Base-by-base conservation (phyloP, 2,797 vertebrate species). In the Hippopotamyrus pictus region DNA sequence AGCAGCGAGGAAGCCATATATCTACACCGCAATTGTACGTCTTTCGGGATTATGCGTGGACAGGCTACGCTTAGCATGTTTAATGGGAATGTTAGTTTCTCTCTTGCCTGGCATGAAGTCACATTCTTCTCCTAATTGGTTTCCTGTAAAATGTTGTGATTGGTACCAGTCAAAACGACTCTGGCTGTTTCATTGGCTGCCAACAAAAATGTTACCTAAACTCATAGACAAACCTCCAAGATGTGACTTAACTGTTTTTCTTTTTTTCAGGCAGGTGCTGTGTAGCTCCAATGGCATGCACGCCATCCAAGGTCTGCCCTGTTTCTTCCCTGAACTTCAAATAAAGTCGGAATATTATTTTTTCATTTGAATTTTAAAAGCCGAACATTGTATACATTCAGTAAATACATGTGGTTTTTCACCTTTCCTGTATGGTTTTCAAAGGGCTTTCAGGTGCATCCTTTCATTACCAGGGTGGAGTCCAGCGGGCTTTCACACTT, bases 141-240 rank as follows among this genome's bases (percentile, higher is more conserved):
- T 99, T 99, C 98, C 98, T 98, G 97, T 96, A 96, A 97, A 97
- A 94, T 95, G 95, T 96, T 95, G 96, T 96, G 94, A 97, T 92
- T 92, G 94, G 94, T 96, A 96, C 96, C 97, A 97, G 97, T 97
- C 97, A 97, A 96, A 96, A 95, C 94, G 96, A 96, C 96, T 96
- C 95, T 95, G 95, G 96, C 96, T 96, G 96, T 97, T 97, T 98
- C 94, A 97, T 97, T 96, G 91, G 85, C 90, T 93, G 97, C 98
- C 98, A 99, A 98, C 93, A 94, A 93, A 97, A 99, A 99, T 96
- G 96, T 98, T 97, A 92, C 96, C 96, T 93, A 95, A 94, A 96
- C 90, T 92, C 90, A 87, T 83, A 88, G 87, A 87, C 90, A 90
- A 94, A 93, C 54, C 0, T 88, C 92, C 90, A 93, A 96, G 95